Percentiles rank a stretch among this genome's conserved stretches.
Conservation (phyloP, 2,797 vertebrate genomes). For the Spea hammondii region DNA sequence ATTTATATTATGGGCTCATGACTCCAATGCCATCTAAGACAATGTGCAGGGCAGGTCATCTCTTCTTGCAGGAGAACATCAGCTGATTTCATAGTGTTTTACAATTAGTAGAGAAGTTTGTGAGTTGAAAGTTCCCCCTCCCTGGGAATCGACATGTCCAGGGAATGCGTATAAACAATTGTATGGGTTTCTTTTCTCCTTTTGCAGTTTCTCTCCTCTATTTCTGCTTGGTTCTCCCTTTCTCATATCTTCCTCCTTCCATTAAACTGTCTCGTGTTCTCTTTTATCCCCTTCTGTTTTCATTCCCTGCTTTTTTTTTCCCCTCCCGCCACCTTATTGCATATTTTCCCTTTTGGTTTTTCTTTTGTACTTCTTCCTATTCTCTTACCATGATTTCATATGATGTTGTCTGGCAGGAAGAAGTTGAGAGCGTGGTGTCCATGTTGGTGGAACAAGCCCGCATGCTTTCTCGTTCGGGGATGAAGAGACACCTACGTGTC, state of each 20-base stretch:
- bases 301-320: not conserved
- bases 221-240: not conserved
- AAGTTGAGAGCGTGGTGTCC: slow-evolving; percentile 92
- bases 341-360: too few relatives aligned
- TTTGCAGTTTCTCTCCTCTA: not conserved
- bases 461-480: slow-evolving; percentile 82
- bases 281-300: not conserved
- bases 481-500: slow-evolving; percentile 92
- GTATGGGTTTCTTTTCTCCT: not conserved
- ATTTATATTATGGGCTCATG: too few relatives aligned
- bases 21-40: too few relatives aligned
- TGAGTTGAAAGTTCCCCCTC: too few relatives aligned
- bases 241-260: too few relatives aligned
- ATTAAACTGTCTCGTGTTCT: too few relatives aligned
- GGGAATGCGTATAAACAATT: too few relatives aligned
- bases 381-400: not conserved
- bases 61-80: too few relatives aligned
- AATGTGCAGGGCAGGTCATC: too few relatives aligned
- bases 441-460: slow-evolving; percentile 92
- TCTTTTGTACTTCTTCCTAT: not conserved
- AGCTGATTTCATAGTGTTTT: too few relatives aligned
- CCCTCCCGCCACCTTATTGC: not conserved
- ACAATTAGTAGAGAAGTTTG: too few relatives aligned
- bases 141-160: too few relatives aligned
- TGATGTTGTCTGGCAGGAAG: slow-evolving; percentile 74